Evolutionary conservation across 1,140 invertebrate species (phyloP), one percentile per base, ranked within the genome.

Genomic region (Drosophila ananassae): DNA sequence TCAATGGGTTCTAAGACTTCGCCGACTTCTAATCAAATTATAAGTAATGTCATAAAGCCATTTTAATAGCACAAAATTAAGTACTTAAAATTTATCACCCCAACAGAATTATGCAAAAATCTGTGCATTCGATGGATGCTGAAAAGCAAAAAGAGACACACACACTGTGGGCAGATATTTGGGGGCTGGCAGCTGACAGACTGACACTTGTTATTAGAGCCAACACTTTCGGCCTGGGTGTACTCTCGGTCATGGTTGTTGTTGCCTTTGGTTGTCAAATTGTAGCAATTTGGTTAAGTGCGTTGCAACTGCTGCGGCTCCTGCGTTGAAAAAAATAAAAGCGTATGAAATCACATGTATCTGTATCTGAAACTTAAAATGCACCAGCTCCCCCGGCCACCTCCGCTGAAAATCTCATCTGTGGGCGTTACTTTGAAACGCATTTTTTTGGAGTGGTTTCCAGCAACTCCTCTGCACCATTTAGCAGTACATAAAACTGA

Each of bases 201-300:
- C 84, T 89, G 74, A 89, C 84, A 89, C 84, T 87, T 89, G 84
- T 89, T 89, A 81, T 89, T 89, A 81, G 56, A 73, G 74, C 58
- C 82, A 84, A 75, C 76, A 83, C 77, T 79, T 46, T 57, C 50
- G 30, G 62, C 64, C 54, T 79, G 68, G 75, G 73, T 77, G 57
- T 76, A 54, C 52, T 21, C 44, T 22, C 24, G 41, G 41, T 21
- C 44, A 10, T 12, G 17, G 9, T 48, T 58, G 64, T 76, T 58
- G 64, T 76, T n/a, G n/a, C n/a, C n/a, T n/a, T n/a, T 12, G 17
- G 9, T 48, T 58, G 64, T 76, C 61, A 75, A 84, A 76, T 84
- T 76, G 72, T 73, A 69, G 62, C 80, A 82, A 82, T 82, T 75
- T 77, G 74, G 67, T 48, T 77, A 77, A 81, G 68, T 81, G 78